Conservation (phyloP, 2,797 vertebrate genomes). For the Neosalanx taihuensis region DNA sequence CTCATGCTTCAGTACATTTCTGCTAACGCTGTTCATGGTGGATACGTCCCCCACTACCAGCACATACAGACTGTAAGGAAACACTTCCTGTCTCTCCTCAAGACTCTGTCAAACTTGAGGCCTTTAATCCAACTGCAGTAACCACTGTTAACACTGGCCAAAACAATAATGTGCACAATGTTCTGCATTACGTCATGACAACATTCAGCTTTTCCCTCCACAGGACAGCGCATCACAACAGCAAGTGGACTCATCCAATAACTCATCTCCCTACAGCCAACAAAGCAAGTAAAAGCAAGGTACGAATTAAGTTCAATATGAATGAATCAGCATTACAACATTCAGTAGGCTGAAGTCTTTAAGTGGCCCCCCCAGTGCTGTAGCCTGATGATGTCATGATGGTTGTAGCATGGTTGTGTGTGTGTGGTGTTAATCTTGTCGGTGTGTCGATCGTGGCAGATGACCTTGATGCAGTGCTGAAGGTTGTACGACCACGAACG, state of each 20-base stretch:
- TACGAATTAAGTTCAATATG: conserved; percentile 48
- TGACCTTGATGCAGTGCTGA: conserved; percentile 36
- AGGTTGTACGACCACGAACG: conserved; percentile 61
- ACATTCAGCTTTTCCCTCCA: conserved; percentile 42
- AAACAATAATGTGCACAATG: too few species aligned
- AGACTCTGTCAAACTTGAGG: too few species aligned
- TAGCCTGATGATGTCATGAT: too few species aligned
- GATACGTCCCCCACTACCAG: conserved; percentile 93
- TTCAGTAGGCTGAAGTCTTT: too few species aligned
- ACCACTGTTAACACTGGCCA: too few species aligned
- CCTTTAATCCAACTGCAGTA: too few species aligned
- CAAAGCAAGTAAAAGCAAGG: conserved; percentile 97
- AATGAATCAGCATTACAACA: too few species aligned
- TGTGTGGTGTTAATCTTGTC: conserved; percentile 24
- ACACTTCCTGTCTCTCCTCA: not conserved
- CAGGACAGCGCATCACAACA: conserved; percentile 92
- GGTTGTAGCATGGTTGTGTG: not conserved
- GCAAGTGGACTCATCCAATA: conserved; percentile 93
- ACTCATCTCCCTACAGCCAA: conserved; percentile 96
- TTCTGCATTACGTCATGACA: not conserved
- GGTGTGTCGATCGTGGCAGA: conserved; percentile 22
- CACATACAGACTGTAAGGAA: conserved; percentile 86
- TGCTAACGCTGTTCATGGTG: conserved; percentile 93
- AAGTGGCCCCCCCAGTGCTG: too few species aligned
- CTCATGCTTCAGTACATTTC: conserved; percentile 87